Percentiles rank a stretch among this genome's conserved stretches.
phyloP scores from a whole-genome alignment of 2,797 vertebrate species.

The Eupleurogrammus muticus region DNA sequence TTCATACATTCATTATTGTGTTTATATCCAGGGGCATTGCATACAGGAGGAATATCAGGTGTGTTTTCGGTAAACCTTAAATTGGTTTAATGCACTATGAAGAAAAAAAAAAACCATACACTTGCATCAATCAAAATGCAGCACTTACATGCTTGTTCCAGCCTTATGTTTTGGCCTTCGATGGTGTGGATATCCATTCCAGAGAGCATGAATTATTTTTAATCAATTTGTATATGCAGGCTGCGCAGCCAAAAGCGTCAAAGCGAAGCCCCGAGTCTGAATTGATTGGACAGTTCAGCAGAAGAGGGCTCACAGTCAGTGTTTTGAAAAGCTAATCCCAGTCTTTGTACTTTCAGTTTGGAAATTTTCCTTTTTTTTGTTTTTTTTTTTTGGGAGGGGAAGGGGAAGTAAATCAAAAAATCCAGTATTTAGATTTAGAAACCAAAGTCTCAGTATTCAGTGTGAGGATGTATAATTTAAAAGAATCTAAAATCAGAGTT shows the following conservation, averaged over 20 bases:
- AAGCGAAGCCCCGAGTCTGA: conserved; percentile 71
- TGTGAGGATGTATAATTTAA: conserved; percentile 71
- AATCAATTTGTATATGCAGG: conserved; percentile 85
- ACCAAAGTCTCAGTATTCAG: conserved; percentile 81
- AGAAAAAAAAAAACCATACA: conserved; percentile 66
- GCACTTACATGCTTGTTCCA: conserved; percentile 84
- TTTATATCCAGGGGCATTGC: conserved; percentile 77
- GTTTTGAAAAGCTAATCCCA: conserved; percentile 66
- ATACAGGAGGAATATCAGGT: conserved; percentile 78
- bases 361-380: conserved; percentile 47
- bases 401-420: conserved; percentile 56
- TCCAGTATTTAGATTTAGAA: conserved; percentile 79
- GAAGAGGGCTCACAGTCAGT: conserved; percentile 71
- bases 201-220: conserved; percentile 79
- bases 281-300: conserved; percentile 71
- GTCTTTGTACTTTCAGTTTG: conserved; percentile 65
- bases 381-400: too few species aligned
- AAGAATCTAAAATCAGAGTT: conserved; percentile 64
- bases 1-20: conserved; percentile 75
- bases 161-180: conserved; percentile 79
- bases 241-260: conserved; percentile 82
- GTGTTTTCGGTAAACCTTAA: conserved; percentile 78
- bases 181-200: conserved; percentile 75
- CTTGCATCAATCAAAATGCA: conserved; percentile 83
- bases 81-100: conserved; percentile 84